Conservation (phyloP, 2,888 invertebrate genomes). For the Ophion ventricosus region DNA sequence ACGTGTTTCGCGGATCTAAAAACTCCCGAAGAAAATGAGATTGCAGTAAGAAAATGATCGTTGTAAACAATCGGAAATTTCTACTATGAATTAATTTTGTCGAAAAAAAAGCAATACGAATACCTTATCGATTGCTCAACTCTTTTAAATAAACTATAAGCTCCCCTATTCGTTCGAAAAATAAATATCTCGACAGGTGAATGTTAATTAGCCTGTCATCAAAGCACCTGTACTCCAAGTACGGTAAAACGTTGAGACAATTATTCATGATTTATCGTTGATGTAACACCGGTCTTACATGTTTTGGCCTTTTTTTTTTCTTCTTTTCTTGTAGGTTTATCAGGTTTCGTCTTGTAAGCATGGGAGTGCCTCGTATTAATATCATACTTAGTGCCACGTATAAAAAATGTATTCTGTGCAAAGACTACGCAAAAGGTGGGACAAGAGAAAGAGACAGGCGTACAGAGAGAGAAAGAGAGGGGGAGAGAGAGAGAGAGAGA, state of each 20-base stretch:
- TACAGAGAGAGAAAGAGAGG: too few relatives aligned
- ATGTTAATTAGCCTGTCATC: conserved; percentile 33
- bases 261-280: conserved; percentile 39
- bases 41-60: too few relatives aligned
- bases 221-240: conserved; percentile 23
- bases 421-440: not conserved
- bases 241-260: conserved; percentile 3
- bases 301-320: conserved; percentile 13
- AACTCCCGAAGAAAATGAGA: not conserved
- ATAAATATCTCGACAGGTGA: not conserved
- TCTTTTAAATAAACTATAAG: not conserved
- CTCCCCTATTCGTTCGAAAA: conserved; percentile 17
- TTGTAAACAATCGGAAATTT: not conserved
- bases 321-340: not conserved
- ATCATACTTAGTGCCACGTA: conserved; percentile 20
- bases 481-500: not conserved
- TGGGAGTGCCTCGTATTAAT: conserved; percentile 6
- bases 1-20: not conserved
- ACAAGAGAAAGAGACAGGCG: not conserved
- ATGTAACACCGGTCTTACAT: conserved; percentile 35
- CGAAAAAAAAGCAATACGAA: not conserved
- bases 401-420: not conserved
- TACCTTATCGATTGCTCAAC: not conserved
- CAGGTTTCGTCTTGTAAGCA: not conserved
- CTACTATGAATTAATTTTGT: too few relatives aligned